phyloP scores from a whole-genome alignment of 2,888 invertebrate species.

The Antheraea assamensis region DNA sequence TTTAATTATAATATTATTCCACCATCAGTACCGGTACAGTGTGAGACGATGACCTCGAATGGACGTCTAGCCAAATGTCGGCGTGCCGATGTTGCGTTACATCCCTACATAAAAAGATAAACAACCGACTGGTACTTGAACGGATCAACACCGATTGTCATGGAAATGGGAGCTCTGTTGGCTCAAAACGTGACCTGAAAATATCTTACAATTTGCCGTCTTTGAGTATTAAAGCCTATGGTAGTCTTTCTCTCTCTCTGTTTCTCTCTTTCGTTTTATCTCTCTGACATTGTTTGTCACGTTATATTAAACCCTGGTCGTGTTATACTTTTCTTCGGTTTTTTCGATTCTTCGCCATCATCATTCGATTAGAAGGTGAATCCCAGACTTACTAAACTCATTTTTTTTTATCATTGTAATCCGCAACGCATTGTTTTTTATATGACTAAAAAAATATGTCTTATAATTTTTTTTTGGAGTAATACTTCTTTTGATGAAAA shows the following conservation, averaged over 20 bases:
- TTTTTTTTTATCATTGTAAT: background rate
- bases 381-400: background rate
- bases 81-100: conserved; percentile 58
- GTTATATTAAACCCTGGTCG: background rate
- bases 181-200: background rate
- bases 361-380: background rate
- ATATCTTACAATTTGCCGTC: background rate
- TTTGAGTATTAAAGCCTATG: background rate
- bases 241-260: no score
- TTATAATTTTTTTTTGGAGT: no score
- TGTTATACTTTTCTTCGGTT: background rate
- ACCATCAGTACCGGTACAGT: conserved; percentile 48
- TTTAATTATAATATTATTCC: conserved; percentile 30
- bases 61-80: conserved; percentile 75
- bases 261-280: no score
- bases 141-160: conserved; percentile 25
- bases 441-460: background rate
- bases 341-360: background rate
- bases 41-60: conserved; percentile 75
- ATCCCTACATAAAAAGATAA: conserved; percentile 51
- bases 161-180: conserved; percentile 10
- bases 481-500: no score
- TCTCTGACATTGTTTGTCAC: background rate
- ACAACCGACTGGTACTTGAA: conserved; percentile 42
- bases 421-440: background rate